phyloP scores from a whole-genome alignment of 1,140 invertebrate species.

The Rhagoletis zephyria region DNA sequence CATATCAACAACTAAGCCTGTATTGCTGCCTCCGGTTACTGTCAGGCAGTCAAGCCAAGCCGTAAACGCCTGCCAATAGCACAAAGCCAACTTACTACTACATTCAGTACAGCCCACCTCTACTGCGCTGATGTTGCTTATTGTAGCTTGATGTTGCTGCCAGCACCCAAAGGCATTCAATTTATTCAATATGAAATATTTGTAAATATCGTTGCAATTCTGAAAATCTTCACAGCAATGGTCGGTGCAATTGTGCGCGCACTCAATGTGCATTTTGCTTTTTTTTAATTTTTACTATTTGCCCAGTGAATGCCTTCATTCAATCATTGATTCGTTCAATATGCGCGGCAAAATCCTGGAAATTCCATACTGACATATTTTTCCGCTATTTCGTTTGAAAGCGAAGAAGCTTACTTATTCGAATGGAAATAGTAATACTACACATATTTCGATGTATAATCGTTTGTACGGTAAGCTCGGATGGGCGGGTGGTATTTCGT shows the following conservation, averaged over 20 bases:
- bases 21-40: conserved; percentile 25
- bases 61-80: not conserved
- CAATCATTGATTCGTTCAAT: conserved; percentile 48
- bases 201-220: conserved; percentile 48
- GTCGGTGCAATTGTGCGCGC: not conserved
- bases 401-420: not conserved
- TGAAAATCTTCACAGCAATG: not conserved
- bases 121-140: not conserved
- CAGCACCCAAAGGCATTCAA: conserved; percentile 51
- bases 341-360: conserved; percentile 38
- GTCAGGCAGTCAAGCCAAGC: not conserved
- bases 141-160: not conserved
- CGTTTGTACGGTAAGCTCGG: too few species aligned
- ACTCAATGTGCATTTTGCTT: not conserved
- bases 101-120: not conserved
- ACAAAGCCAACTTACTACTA: not conserved
- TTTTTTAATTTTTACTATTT: not conserved
- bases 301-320: conserved; percentile 6
- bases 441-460: too few species aligned
- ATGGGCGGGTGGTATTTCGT: too few species aligned
- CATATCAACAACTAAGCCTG: not conserved
- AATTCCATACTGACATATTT: conserved; percentile 50
- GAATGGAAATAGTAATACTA: not conserved
- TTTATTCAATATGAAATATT: conserved; percentile 56
- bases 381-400: not conserved